These are phyloP conservation scores for Centruroides vittatus DNA, from an alignment of 1,140 invertebrate genomes.

Conservation along the genomic window DNA sequence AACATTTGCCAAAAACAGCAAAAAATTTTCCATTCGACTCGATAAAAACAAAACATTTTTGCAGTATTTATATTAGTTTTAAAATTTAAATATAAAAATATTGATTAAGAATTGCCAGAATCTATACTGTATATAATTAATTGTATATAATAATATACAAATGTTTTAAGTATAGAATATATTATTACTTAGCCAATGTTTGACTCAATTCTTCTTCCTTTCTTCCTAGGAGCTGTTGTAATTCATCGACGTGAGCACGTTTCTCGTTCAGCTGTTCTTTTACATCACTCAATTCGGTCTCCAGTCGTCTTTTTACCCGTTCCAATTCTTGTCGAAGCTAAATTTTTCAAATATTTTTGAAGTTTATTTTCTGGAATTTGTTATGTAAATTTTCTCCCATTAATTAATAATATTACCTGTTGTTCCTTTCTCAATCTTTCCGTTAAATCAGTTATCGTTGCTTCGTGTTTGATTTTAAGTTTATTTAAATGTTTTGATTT, in stretches of 20 bases:
- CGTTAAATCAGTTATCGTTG: slow-evolving; percentile 85
- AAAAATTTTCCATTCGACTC: neutral
- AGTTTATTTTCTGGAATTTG: neutral
- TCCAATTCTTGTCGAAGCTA: slow-evolving; percentile 76
- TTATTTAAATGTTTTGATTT: slow-evolving; percentile 93
- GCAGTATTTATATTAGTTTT: neutral
- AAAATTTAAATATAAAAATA: neutral
- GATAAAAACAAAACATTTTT: neutral
- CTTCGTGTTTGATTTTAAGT: slow-evolving; percentile 86
- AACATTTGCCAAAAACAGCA: too few relatives aligned
- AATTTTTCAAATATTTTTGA: neutral
- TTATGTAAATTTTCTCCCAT: neutral
- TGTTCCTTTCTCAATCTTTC: slow-evolving; percentile 83
- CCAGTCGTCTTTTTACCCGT: slow-evolving; percentile 67
- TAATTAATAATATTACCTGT: slow-evolving; percentile 21
- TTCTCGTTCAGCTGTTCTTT: slow-evolving; percentile 87
- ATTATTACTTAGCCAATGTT: slow-evolving; percentile 28
- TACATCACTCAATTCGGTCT: slow-evolving; percentile 59
- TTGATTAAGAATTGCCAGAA: too few relatives aligned
- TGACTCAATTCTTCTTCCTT: slow-evolving; percentile 86
- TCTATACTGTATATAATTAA: too few relatives aligned
- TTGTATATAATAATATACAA: neutral
- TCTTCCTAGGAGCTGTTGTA: slow-evolving; percentile 77
- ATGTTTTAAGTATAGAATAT: neutral
- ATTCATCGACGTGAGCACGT: slow-evolving; percentile 72